Evolutionary conservation across 2,888 invertebrate genomes (phyloP), one percentile per base, ranked within the genome.

Genomic region (Ametastegia equiseti): DNA sequence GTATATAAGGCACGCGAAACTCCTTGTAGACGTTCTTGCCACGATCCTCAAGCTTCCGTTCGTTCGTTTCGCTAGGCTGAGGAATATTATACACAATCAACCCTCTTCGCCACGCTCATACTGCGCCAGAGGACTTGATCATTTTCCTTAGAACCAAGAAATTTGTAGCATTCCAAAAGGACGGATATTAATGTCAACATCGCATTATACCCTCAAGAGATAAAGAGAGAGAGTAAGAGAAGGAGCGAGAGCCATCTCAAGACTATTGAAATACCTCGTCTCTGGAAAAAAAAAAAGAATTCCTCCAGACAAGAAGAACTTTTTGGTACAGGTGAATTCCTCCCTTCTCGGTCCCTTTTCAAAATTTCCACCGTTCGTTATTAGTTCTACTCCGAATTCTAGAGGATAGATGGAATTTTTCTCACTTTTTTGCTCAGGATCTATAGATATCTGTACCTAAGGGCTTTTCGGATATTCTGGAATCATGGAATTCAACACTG

Each of bases 111-210:
- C 7, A 45, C 23, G 30, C 19, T 27, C 30, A n/a, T 30, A 27
- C 47, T 9, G 27, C 15, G 23, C 30, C 6, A 4, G 54, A 27
- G 54, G 75, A 47, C 54, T 75, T 50, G 75, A 75, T 75, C 75
- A 75, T 75, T 23, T 50, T 30, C 71, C 71, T 54, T 75, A 36
- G 71, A 27, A 47, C n/a, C 42, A 27, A 47, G 71, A 71, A 71
- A 71, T 71, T 71, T 47, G 71, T 71, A 30, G 71, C 27, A 47
- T 71, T 71, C 71, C 45, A 71, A 47, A 42, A 47, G 27, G 71
- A 71, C 45, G 30, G 42, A 45, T 47, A 71, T 47, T 71, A 71
- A 71, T 71, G 27, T 71, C 39, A 71, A 71, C 71, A 27, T 23
- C 13, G 9, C 23, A 39, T 67, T 23, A 15, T 42, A 1, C 11